Percentiles rank a stretch among this genome's conserved stretches.
Conservation (phyloP, 2,797 vertebrate genomes). For the Myripristis murdjan region DNA sequence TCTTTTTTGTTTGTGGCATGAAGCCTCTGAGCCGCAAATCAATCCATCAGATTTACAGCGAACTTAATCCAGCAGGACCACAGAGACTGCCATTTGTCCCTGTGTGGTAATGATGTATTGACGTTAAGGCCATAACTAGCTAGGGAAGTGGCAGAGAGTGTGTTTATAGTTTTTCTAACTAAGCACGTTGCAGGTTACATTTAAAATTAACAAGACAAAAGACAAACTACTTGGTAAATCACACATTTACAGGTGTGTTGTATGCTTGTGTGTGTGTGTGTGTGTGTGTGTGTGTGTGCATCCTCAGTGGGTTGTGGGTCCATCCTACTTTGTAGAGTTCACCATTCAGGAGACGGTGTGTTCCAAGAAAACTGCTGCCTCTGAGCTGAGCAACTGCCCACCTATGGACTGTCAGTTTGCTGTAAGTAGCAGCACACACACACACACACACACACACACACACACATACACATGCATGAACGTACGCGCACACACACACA, state of each 20-base stretch:
- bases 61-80: too few species aligned
- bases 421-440: slow-evolving; percentile 66
- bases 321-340: slow-evolving; percentile 80
- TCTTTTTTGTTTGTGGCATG: too few species aligned
- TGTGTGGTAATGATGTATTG: too few species aligned
- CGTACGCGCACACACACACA: not conserved
- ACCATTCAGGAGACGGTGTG: slow-evolving; percentile 80
- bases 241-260: not conserved
- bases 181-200: too few species aligned
- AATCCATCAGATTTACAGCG: too few species aligned
- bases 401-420: slow-evolving; percentile 75
- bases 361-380: slow-evolving; percentile 50
- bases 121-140: too few species aligned
- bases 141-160: too few species aligned
- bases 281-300: slow-evolving; percentile 24
- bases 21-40: too few species aligned
- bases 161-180: too few species aligned
- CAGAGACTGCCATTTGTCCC: too few species aligned
- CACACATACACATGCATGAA: slow-evolving; percentile 1
- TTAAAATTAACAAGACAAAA: too few species aligned
- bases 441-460: not conserved
- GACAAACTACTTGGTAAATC: too few species aligned
- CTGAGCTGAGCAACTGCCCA: slow-evolving; percentile 57
- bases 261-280: not conserved
- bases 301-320: slow-evolving; percentile 73